A percentile compares a stretch with the other conserved stretches of the same genome.
phyloP scores from a whole-genome alignment of 1,140 invertebrate species.

The Drepana arcuata region DNA sequence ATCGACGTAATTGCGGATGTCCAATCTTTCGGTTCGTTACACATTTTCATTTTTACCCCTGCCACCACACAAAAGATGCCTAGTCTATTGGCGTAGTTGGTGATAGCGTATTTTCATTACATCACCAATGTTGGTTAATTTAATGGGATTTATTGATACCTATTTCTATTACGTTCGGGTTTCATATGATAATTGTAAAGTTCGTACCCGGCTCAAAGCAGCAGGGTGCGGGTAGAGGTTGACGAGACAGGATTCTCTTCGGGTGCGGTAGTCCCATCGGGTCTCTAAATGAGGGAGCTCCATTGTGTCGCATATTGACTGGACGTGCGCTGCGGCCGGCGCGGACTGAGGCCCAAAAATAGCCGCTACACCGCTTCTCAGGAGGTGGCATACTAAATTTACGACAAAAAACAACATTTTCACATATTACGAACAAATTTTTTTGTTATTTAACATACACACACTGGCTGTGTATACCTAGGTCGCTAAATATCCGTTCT shows the following conservation, averaged over 20 bases:
- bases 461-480: too few species aligned
- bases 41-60: slow-evolving; percentile 10
- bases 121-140: too few species aligned
- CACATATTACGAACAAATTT: too few species aligned
- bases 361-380: slow-evolving; percentile 90
- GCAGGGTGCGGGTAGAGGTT: slow-evolving; percentile 95
- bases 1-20: slow-evolving; percentile 14
- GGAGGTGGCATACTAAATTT: slow-evolving; percentile 90
- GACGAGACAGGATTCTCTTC: slow-evolving; percentile 91
- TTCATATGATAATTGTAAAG: slow-evolving; percentile 1
- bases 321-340: slow-evolving; percentile 92
- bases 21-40: slow-evolving; percentile 9
- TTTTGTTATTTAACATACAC: too few species aligned
- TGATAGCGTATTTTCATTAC: too few species aligned
- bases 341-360: slow-evolving; percentile 95
- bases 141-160: too few species aligned
- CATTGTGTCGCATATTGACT: slow-evolving; percentile 96
- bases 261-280: slow-evolving; percentile 91
- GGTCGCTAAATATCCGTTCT: too few species aligned
- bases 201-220: slow-evolving; percentile 85
- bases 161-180: not conserved
- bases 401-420: too few species aligned
- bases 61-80: too few species aligned
- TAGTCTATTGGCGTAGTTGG: too few species aligned
- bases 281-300: slow-evolving; percentile 96